Evolutionary conservation across 2,888 invertebrate species (phyloP).

Genomic region (Eupithecia tripunctaria): DNA sequence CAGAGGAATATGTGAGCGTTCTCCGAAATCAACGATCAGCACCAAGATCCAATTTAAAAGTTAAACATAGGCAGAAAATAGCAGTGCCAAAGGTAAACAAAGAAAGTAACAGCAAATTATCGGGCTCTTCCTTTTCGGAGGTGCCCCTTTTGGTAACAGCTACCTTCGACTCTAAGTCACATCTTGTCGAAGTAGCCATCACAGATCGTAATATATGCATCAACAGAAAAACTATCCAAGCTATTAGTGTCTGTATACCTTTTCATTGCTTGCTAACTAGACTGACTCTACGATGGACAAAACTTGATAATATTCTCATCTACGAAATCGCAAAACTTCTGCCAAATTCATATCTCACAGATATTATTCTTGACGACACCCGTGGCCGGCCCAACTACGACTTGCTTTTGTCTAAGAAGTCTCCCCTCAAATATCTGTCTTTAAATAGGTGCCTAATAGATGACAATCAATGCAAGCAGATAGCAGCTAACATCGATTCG

Average conservation of each 20-base stretch:
- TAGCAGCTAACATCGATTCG: constrained; percentile 50
- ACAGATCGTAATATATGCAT: constrained; percentile 38
- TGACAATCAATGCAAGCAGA: constrained; percentile 51
- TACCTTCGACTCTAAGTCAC: constrained; percentile 50
- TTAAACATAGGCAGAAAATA: neutral
- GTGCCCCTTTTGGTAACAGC: constrained; percentile 47
- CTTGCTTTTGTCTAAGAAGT: neutral
- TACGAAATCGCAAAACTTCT: constrained; percentile 58
- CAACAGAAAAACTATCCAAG: constrained; percentile 53
- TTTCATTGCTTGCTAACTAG: constrained; percentile 57
- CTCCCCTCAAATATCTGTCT: constrained; percentile 59
- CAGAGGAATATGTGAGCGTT: neutral
- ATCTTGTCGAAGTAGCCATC: constrained; percentile 57
- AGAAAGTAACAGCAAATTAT: neutral
- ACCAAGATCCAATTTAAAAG: neutral
- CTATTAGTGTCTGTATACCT: constrained; percentile 55
- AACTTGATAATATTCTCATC: constrained; percentile 46
- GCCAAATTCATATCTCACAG: constrained; percentile 59
- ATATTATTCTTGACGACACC: constrained; percentile 60
- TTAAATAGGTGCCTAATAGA: constrained; percentile 60
- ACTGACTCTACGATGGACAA: constrained; percentile 51
- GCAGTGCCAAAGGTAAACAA: neutral
- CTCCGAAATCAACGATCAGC: neutral
- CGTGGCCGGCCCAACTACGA: neutral
- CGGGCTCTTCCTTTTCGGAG: neutral